These are phyloP conservation scores for Callimorpha dominula DNA, from an alignment of 2,888 invertebrate genomes.

Conservation along the genomic window DNA sequence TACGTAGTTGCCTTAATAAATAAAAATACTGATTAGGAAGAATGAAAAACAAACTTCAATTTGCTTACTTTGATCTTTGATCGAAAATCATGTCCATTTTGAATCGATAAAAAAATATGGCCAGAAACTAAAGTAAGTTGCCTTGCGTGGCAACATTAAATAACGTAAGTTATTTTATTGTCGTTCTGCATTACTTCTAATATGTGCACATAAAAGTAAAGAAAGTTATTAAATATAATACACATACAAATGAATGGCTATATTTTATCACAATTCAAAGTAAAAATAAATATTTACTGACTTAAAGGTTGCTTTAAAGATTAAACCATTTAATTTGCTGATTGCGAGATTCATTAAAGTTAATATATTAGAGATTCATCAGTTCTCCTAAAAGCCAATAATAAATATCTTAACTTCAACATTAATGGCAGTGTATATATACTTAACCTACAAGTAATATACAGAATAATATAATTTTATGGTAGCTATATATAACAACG, in stretches of 20 bases:
- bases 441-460: slow-evolving; percentile 38
- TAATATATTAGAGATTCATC: not conserved
- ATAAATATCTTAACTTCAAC: slow-evolving; percentile 32
- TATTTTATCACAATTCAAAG: slow-evolving; percentile 6
- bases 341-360: not conserved
- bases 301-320: not conserved
- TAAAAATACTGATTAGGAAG: slow-evolving; percentile 17
- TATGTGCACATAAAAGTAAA: not conserved
- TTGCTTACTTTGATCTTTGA: not conserved
- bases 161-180: no score
- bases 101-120: not conserved
- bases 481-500: slow-evolving; percentile 4
- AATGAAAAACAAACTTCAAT: slow-evolving; percentile 24
- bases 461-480: slow-evolving; percentile 34
- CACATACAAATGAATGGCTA: not conserved
- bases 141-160: not conserved
- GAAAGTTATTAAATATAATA: not conserved
- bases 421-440: slow-evolving; percentile 47
- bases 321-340: not conserved
- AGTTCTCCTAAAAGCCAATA: slow-evolving; percentile 21
- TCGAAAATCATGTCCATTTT: not conserved
- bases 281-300: slow-evolving; percentile 20
- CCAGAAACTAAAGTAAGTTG: not conserved
- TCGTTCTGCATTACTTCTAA: not conserved
- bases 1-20: slow-evolving; percentile 20